Percentiles rank a stretch among this genome's conserved stretches.
Conservation (phyloP, 2,797 vertebrate species). For the Sebastes taczanowskii region DNA sequence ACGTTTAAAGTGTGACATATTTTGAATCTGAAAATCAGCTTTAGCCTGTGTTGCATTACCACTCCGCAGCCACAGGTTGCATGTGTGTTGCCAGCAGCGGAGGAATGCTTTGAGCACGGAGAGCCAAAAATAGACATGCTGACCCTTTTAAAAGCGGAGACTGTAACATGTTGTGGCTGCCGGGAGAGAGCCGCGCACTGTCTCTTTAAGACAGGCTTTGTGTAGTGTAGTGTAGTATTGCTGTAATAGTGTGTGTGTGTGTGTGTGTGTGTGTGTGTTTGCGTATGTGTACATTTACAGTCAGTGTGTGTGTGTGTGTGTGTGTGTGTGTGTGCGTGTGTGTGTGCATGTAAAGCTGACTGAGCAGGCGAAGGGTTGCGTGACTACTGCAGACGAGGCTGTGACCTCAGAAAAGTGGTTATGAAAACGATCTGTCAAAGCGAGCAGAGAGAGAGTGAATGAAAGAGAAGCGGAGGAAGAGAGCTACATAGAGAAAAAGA, state of each 20-base stretch:
- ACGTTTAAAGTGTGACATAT: not conserved
- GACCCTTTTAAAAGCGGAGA: slow-evolving; percentile 66
- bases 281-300: not conserved
- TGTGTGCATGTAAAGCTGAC: slow-evolving; percentile 64
- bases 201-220: slow-evolving; percentile 65
- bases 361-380: slow-evolving; percentile 83
- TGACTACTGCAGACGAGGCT: slow-evolving; percentile 90
- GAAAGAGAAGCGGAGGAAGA: slow-evolving; percentile 8
- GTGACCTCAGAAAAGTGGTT: slow-evolving; percentile 93
- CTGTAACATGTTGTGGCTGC: slow-evolving; percentile 63
- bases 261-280: not conserved
- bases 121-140: slow-evolving; percentile 75
- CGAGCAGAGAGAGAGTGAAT: slow-evolving; percentile 42
- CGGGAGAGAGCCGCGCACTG: slow-evolving; percentile 40
- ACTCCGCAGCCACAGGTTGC: slow-evolving; percentile 62
- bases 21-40: not conserved
- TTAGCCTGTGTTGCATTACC: slow-evolving; percentile 25
- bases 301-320: slow-evolving; percentile 19
- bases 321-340: slow-evolving; percentile 32
- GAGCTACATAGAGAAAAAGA: not conserved
- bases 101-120: slow-evolving; percentile 51
- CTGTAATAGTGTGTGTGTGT: slow-evolving; percentile 31
- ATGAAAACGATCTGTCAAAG: slow-evolving; percentile 89
- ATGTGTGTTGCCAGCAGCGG: slow-evolving; percentile 39
- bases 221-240: slow-evolving; percentile 55